Base-by-base conservation (phyloP, 2,113 vertebrate species). In the Oryzias curvinotus region DNA sequence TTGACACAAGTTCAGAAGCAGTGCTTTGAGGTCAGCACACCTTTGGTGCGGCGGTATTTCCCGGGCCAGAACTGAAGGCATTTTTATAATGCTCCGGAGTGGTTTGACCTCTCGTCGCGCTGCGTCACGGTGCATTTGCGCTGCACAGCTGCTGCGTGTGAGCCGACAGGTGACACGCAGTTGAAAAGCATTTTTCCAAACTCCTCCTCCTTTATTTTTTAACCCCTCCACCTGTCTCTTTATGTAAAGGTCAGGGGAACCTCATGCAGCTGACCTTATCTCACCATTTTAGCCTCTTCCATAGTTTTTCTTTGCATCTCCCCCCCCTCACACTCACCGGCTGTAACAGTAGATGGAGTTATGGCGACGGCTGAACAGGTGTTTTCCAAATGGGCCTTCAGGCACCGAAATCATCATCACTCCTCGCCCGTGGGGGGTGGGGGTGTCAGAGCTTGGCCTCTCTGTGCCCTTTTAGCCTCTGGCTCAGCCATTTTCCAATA, bases 331-430 rank as follows among this genome's bases (percentile, higher is more conserved):
- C 61, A 23, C 50, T 65, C 1, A 5, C 58, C 59, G 43, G 16
- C 65, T 89, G 87, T 88, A 89, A 90, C 84, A 78, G 84, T 80
- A 88, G 84, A 88, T 85, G 87, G 77, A 89, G 82, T 90, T 85
- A 88, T 78, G 66, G 82, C 75, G 78, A 82, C 76, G 85, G 82
- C 80, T 70, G 80, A 90, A 90, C 90, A 91, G 91, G 90, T 91
- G 90, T 90, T 91, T 91, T 88, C 88, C 84, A 88, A 89, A 91
- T 89, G 88, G 85, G 68, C 85, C 72, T 88, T 82, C 83, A 78
- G 84, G 82, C 66, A 41, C 69, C 3, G 61, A 81, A 36, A 80
- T 75, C 80, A 74, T 83, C 81, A 71, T 78, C 16, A 51, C 77
- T 56, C 70, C 64, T 66, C 28, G 5, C 36, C 21, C 15, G 53